Percentiles rank a stretch among this genome's conserved stretches.
Conservation (phyloP, 1,140 invertebrate genomes). For the Oreohelix idahoensis region DNA sequence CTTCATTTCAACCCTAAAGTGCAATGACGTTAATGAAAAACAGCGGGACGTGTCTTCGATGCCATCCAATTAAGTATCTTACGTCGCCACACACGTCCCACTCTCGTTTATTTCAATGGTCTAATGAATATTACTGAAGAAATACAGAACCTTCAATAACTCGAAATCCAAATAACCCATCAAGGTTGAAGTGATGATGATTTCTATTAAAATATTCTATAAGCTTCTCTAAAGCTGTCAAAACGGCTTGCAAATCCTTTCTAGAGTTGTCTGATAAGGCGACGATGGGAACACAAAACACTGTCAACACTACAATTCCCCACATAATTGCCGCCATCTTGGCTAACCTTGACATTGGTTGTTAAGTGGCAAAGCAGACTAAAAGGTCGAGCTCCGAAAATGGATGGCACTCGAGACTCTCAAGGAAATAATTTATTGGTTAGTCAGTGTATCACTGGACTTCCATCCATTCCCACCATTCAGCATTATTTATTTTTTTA, state of each 20-base stretch:
- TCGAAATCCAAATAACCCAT: constrained; percentile 59
- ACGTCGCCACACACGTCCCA: no score
- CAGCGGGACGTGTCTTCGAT: no score
- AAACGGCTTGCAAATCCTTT: constrained; percentile 18
- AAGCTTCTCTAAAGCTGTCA: constrained; percentile 49
- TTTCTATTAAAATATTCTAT: constrained; percentile 52
- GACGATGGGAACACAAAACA: neutral
- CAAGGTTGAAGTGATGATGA: constrained; percentile 53
- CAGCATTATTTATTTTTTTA: no score
- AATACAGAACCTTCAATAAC: constrained; percentile 63
- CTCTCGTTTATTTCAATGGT: no score
- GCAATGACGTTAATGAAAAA: no score
- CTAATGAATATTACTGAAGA: no score
- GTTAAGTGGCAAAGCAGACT: neutral
- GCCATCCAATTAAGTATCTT: no score
- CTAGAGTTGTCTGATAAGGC: neutral
- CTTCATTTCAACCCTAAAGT: no score
- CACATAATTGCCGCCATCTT: neutral
- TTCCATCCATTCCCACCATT: no score
- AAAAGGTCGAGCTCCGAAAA: neutral
- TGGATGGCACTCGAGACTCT: no score
- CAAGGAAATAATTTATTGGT: no score
- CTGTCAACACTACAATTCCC: neutral
- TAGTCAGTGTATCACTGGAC: no score
- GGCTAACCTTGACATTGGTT: constrained; percentile 18